A percentile compares a stretch with the other conserved stretches of the same genome.
phyloP scores from a whole-genome alignment of 1,140 invertebrate genomes.

The Diorhabda carinulata region DNA sequence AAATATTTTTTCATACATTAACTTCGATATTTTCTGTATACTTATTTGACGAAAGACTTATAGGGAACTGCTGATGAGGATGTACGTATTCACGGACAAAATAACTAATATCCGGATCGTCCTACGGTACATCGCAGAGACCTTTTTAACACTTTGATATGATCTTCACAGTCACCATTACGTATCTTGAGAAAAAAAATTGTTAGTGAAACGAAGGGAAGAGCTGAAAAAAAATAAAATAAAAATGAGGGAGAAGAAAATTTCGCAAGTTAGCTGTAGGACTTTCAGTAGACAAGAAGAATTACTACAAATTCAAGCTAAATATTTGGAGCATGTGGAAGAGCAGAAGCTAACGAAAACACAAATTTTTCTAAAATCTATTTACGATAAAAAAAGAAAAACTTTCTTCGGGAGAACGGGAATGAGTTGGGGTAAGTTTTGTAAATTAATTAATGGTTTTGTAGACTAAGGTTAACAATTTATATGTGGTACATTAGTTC shows the following conservation, averaged over 20 bases:
- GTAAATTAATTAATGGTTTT: too few species aligned
- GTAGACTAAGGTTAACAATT: too few species aligned
- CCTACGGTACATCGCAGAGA: constrained; percentile 38
- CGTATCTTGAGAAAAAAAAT: constrained; percentile 10
- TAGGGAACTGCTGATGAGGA: constrained; percentile 29
- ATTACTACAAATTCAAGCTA: constrained; percentile 40
- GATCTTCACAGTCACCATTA: constrained; percentile 5
- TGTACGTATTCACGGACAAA: constrained; percentile 38
- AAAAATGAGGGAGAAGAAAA: constrained; percentile 8
- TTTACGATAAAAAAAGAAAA: constrained; percentile 65
- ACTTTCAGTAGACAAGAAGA: constrained; percentile 43
- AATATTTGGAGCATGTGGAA: constrained; percentile 59
- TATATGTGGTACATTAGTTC: too few species aligned
- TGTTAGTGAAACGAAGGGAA: background rate
- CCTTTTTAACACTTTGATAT: constrained; percentile 17
- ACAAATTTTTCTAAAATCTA: constrained; percentile 59
- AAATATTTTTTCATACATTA: too few species aligned
- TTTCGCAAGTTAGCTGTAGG: constrained; percentile 25
- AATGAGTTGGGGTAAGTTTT: constrained; percentile 67
- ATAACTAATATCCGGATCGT: constrained; percentile 47
- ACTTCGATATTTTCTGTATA: too few species aligned
- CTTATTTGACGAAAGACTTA: background rate
- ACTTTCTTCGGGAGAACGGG: constrained; percentile 65
- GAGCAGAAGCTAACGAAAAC: constrained; percentile 51
- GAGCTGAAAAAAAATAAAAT: background rate